phyloP scores from a whole-genome alignment of 2,113 vertebrate species.

The Erythrolamprus reginae region DNA sequence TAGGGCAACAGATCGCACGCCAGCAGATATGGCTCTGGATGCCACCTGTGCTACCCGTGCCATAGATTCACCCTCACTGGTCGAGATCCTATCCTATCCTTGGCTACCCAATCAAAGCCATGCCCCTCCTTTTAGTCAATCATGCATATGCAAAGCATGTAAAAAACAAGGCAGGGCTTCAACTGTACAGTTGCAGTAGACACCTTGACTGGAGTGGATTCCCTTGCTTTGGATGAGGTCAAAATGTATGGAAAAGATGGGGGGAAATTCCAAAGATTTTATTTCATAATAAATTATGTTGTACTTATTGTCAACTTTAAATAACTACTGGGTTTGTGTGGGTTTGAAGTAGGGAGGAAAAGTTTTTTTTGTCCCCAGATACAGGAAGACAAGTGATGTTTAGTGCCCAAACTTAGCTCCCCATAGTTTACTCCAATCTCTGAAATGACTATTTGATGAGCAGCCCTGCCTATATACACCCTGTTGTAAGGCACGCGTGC shows the following conservation, averaged over 20 bases:
- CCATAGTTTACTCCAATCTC: not conserved
- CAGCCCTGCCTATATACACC: not conserved
- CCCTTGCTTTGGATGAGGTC: not conserved
- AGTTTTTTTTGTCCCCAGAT: not conserved
- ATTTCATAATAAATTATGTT: not conserved
- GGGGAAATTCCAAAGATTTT: not conserved
- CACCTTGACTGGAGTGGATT: not conserved
- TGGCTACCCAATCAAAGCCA: not conserved
- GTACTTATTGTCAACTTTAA: not conserved
- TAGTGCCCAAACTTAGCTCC: not conserved
- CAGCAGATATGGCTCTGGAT: no score
- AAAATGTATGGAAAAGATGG: not conserved
- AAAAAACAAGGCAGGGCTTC: not conserved
- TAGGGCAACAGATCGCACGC: no score
- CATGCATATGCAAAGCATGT: not conserved
- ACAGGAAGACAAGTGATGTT: not conserved
- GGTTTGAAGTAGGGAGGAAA: not conserved
- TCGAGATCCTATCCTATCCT: no score
- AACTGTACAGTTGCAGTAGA: not conserved
- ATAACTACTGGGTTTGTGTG: not conserved
- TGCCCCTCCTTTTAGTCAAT: not conserved
- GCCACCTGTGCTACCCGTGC: no score
- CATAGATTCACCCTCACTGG: no score
- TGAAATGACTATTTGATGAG: not conserved
- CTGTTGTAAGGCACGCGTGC: not conserved